Percentiles rank a stretch among this genome's conserved stretches.
These are phyloP conservation scores for Phymatocera aterrima DNA, from an alignment of 2,888 invertebrate species.

Conservation along the genomic window DNA sequence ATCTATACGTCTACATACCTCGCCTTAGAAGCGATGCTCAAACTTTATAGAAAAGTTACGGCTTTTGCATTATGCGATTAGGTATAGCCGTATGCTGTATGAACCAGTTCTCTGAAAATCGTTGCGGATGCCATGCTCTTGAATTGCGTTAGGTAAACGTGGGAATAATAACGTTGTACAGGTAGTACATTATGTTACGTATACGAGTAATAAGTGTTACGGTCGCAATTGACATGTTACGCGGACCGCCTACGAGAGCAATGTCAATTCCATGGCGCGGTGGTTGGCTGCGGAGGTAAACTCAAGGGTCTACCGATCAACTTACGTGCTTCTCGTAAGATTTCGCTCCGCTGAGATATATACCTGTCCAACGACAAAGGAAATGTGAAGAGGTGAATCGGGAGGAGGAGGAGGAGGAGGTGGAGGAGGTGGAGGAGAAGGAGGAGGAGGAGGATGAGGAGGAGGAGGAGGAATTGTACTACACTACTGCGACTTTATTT, in stretches of 20 bases:
- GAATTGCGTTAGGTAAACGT: too few relatives aligned
- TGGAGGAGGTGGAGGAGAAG: too few relatives aligned
- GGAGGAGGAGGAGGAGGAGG: too few relatives aligned
- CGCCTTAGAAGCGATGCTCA: background rate
- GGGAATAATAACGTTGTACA: too few relatives aligned
- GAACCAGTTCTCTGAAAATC: too few relatives aligned
- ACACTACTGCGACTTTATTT: too few relatives aligned
- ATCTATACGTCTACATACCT: background rate
- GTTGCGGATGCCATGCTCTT: too few relatives aligned
- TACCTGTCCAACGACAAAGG: background rate
- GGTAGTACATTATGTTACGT: background rate
- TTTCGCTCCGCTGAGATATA: background rate
- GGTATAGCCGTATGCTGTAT: too few relatives aligned
- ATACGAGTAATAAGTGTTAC: background rate
- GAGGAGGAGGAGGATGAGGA: too few relatives aligned
- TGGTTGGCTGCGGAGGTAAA: background rate
- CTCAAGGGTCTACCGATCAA: background rate
- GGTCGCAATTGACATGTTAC: background rate
- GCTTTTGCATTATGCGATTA: conserved; percentile 16
- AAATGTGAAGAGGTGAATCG: background rate
- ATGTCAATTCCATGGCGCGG: background rate
- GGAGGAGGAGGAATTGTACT: too few relatives aligned
- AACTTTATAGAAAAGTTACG: conserved; percentile 9
- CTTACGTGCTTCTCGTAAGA: background rate
- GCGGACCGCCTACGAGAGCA: background rate